Conservation (phyloP, 1,140 invertebrate species). For the Cydia pomonella region DNA sequence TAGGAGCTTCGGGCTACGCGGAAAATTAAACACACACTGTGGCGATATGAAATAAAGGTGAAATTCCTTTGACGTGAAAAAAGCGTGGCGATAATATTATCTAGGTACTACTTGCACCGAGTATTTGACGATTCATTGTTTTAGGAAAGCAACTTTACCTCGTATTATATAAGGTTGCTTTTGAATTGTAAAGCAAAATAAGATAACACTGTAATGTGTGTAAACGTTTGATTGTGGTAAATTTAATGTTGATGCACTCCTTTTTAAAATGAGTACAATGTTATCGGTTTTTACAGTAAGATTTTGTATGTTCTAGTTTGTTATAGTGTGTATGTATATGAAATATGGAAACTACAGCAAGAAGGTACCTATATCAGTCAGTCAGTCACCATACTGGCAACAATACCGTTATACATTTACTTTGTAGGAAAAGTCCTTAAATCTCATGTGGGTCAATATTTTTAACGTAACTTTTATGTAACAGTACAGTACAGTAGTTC, state of each 20-base stretch:
- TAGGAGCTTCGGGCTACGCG: neutral
- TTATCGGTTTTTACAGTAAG: conserved; percentile 10
- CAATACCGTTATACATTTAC: too few relatives aligned
- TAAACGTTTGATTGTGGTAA: neutral
- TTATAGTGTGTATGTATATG: too few relatives aligned
- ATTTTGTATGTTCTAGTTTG: too few relatives aligned
- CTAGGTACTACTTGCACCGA: neutral
- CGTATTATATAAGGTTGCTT: neutral
- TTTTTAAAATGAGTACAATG: neutral
- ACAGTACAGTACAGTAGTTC: too few relatives aligned
- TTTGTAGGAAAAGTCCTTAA: too few relatives aligned
- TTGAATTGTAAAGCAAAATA: neutral
- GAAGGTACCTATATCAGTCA: too few relatives aligned
- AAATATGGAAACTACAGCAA: too few relatives aligned
- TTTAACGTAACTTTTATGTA: too few relatives aligned
- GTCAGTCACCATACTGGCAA: too few relatives aligned
- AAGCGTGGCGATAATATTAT: neutral
- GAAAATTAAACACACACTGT: neutral
- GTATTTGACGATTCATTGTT: neutral
- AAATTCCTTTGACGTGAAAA: conserved; percentile 17
- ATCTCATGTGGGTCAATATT: too few relatives aligned
- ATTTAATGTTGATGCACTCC: neutral
- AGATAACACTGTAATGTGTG: neutral
- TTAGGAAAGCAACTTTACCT: neutral
- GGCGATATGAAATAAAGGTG: conserved; percentile 6